These are phyloP conservation scores for Luperina testacea DNA, from an alignment of 2,888 invertebrate genomes.

Conservation along the genomic window DNA sequence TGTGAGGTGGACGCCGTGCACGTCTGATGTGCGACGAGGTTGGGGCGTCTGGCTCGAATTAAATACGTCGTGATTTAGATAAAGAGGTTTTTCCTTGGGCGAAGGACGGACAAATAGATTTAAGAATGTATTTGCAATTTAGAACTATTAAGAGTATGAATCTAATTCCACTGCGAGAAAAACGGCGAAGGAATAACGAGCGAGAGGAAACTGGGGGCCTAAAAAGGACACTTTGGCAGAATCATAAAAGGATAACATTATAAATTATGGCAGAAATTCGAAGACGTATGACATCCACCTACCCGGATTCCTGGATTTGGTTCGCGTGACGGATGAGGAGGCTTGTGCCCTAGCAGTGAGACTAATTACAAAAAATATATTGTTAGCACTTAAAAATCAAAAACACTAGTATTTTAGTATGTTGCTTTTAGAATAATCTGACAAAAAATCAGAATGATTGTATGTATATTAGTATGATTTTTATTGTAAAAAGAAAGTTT, in stretches of 20 bases:
- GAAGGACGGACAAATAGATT: not conserved
- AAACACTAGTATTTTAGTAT: too few species aligned
- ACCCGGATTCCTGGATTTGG: not conserved
- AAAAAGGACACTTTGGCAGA: too few species aligned
- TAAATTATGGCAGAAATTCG: not conserved
- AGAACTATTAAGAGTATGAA: not conserved
- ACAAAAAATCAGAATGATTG: too few species aligned
- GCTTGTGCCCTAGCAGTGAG: not conserved
- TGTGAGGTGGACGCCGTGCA: slow-evolving; percentile 18
- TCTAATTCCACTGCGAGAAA: not conserved
- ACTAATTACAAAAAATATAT: too few species aligned
- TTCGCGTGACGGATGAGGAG: not conserved
- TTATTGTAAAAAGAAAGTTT: too few species aligned
- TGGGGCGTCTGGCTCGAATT: not conserved
- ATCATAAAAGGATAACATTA: too few species aligned
- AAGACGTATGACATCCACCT: not conserved
- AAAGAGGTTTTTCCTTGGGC: not conserved
- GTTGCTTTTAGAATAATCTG: too few species aligned
- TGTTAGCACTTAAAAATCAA: too few species aligned
- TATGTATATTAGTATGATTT: too few species aligned
- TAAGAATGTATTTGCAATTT: not conserved
- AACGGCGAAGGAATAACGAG: not conserved
- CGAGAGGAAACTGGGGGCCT: not conserved
- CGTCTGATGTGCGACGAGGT: slow-evolving; percentile 34
- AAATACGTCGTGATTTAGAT: slow-evolving; percentile 21